Evolutionary conservation across 2,888 invertebrate genomes (phyloP).

Genomic region (Eristalinus sepulchralis): DNA sequence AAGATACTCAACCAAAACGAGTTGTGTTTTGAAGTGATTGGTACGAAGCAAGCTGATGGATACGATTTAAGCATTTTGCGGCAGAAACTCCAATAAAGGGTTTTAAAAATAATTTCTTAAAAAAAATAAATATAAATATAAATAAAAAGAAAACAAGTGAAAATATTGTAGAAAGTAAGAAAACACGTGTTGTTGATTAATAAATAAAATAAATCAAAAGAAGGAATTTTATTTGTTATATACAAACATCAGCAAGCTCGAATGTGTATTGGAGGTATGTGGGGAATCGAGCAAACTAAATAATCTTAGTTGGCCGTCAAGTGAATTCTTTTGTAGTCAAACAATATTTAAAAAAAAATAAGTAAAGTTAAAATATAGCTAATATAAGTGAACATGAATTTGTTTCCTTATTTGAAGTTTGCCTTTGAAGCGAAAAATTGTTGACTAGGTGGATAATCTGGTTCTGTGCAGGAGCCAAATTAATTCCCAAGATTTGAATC

Average conservation of each 20-base stretch:
- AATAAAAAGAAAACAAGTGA: background rate
- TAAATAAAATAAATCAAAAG: conserved; percentile 6
- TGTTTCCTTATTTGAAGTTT: conserved; percentile 10
- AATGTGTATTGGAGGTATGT: background rate
- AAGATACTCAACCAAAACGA: background rate
- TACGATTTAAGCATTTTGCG: background rate
- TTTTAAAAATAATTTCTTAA: conserved; percentile 5
- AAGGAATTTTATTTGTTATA: background rate
- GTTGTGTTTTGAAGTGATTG: background rate
- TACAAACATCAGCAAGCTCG: background rate
- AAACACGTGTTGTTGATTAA: conserved; percentile 15
- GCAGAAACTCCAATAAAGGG: background rate
- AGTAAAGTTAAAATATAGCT: conserved; percentile 32
- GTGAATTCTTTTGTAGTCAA: conserved; percentile 12
- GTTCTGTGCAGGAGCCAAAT: too few relatives aligned
- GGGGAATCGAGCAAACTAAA: background rate
- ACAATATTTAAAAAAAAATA: background rate
- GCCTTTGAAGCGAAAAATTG: too few relatives aligned
- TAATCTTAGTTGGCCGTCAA: background rate
- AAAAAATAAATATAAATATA: background rate
- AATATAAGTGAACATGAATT: conserved; percentile 18
- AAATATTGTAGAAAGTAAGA: conserved; percentile 9
- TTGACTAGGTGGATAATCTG: too few relatives aligned
- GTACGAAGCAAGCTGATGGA: background rate
- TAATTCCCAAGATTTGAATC: too few relatives aligned